phyloP scores from a whole-genome alignment of 2,113 vertebrate genomes.

The Brienomyrus longianalis region DNA sequence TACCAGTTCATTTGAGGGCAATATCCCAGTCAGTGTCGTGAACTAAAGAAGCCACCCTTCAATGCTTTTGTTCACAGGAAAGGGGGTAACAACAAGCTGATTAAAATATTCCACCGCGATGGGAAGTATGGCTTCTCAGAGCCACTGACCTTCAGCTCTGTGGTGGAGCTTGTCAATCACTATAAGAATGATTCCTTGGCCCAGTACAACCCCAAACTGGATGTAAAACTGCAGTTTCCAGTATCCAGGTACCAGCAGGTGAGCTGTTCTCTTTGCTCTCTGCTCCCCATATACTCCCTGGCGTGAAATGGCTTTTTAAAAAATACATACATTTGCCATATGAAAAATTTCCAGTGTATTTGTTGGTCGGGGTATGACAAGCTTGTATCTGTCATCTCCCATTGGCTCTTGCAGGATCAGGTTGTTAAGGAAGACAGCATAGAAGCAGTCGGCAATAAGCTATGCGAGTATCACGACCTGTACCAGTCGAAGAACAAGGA shows the following conservation, averaged over 20 bases:
- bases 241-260: constrained; percentile 98
- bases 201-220: constrained; percentile 96
- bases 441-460: constrained; percentile 94
- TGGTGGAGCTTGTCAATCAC: constrained; percentile 96
- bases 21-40: not conserved
- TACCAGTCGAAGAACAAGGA: constrained; percentile 96
- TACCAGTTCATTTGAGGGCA: not conserved
- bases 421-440: constrained; percentile 98
- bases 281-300: not conserved
- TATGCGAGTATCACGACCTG: constrained; percentile 93
- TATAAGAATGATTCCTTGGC: constrained; percentile 95
- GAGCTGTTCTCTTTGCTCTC: constrained; percentile 10
- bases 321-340: not conserved
- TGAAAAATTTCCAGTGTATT: not conserved
- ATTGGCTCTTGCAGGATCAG: constrained; percentile 73
- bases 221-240: constrained; percentile 90
- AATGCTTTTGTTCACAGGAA: constrained; percentile 67
- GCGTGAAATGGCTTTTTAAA: not conserved
- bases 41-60: not conserved
- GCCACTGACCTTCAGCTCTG: constrained; percentile 91
- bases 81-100: constrained; percentile 98
- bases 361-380: not conserved
- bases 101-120: constrained; percentile 97
- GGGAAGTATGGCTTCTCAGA: constrained; percentile 98
- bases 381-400: not conserved